phyloP scores from a whole-genome alignment of 2,113 vertebrate genomes.

The Furnarius figulus region DNA sequence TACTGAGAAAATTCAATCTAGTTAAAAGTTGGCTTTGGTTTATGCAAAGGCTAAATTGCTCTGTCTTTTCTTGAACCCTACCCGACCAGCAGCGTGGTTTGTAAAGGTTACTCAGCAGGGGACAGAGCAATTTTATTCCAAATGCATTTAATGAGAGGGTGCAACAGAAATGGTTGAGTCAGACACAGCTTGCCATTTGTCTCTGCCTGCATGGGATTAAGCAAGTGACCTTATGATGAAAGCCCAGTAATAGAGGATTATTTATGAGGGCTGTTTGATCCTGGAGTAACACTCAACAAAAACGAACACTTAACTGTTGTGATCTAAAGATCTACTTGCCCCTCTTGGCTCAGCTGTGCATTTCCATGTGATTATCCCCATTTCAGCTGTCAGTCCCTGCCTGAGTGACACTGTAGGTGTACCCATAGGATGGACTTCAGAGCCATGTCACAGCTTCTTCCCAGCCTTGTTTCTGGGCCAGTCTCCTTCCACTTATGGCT shows the following conservation, averaged over 20 bases:
- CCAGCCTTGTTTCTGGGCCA: neutral
- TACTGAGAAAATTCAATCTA: neutral
- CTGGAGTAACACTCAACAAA: neutral
- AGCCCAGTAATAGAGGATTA: neutral
- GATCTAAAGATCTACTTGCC: neutral
- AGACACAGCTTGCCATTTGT: slow-evolving; percentile 24
- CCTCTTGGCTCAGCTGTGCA: neutral
- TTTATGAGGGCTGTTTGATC: neutral
- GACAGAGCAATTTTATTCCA: neutral
- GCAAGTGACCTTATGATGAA: slow-evolving; percentile 17
- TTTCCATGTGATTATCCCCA: neutral
- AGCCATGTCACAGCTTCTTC: neutral
- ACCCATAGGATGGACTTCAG: neutral
- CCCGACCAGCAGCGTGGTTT: neutral
- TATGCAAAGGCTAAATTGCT: neutral
- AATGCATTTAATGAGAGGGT: neutral
- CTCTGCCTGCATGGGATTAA: neutral
- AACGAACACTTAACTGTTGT: neutral
- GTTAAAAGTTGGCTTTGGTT: slow-evolving; percentile 2
- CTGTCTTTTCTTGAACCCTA: neutral
- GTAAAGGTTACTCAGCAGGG: slow-evolving; percentile 29
- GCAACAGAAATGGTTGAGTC: neutral
- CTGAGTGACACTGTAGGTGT: rapidly evolving
- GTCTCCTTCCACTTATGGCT: neutral
- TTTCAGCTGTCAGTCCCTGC: neutral